Conservation (phyloP, 92 coral and sea anemone genomes). For the Hydrozoanthus gracilis region DNA sequence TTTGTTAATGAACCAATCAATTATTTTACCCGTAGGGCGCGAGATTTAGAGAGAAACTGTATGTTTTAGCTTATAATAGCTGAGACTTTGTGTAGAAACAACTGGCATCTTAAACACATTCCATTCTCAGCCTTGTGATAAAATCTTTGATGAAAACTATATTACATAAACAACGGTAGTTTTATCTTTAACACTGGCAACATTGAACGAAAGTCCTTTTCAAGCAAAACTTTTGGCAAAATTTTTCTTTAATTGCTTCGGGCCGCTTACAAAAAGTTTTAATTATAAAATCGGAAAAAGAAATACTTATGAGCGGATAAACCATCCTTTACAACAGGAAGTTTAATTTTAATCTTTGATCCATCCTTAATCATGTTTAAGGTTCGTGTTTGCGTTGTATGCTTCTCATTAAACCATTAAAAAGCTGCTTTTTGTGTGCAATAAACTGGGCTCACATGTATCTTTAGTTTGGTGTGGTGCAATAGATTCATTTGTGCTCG, state of each 20-base stretch:
- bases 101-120: no score
- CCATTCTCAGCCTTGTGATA: neutral
- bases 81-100: no score
- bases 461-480: neutral
- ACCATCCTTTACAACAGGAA: constrained; percentile 33
- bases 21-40: no score
- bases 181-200: neutral
- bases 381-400: neutral
- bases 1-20: no score
- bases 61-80: no score
- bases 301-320: neutral
- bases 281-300: neutral
- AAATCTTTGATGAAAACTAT: neutral
- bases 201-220: neutral
- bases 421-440: neutral
- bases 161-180: neutral
- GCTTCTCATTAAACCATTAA: neutral
- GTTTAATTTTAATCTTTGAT: constrained; percentile 25
- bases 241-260: neutral
- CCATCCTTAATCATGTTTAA: constrained; percentile 11
- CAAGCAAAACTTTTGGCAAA: neutral
- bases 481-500: neutral
- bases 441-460: neutral
- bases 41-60: no score
- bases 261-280: neutral